Conservation (phyloP, 1,140 invertebrate genomes). For the Drosophila navojoa region DNA sequence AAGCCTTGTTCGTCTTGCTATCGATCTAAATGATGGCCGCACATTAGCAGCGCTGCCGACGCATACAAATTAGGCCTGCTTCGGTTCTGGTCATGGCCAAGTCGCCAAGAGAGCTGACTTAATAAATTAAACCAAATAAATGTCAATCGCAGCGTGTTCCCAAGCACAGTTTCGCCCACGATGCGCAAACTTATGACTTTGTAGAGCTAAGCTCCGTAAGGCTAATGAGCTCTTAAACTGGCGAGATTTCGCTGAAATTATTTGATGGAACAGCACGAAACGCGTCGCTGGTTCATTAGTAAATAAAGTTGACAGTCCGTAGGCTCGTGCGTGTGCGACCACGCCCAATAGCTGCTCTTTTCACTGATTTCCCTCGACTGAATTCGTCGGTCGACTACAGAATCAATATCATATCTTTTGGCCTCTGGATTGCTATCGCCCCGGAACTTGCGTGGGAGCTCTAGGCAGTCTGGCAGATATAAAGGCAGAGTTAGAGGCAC, state of each 20-base stretch:
- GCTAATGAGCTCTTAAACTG: constrained; percentile 14
- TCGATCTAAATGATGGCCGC: constrained; percentile 79
- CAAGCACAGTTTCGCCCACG: not conserved
- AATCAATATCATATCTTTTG: constrained; percentile 75
- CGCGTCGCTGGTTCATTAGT: constrained; percentile 64
- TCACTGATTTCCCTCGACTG: constrained; percentile 68
- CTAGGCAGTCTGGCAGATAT: not conserved
- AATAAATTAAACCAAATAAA: constrained; percentile 76
- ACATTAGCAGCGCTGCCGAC: constrained; percentile 73
- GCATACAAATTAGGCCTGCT: constrained; percentile 71
- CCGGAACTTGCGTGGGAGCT: constrained; percentile 8
- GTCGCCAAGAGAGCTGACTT: constrained; percentile 58
- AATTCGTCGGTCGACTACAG: constrained; percentile 16
- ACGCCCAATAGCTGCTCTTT: constrained; percentile 37
- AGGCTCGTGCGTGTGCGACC: constrained; percentile 27
- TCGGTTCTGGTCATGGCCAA: constrained; percentile 13
- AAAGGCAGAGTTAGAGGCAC: no score
- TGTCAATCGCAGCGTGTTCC: constrained; percentile 44
- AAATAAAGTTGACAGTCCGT: constrained; percentile 54
- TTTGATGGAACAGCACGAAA: constrained; percentile 15
- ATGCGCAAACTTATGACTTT: not conserved
- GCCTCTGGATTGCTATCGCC: constrained; percentile 48
- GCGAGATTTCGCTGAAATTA: constrained; percentile 29
- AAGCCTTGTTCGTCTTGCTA: constrained; percentile 47
- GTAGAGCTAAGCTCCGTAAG: not conserved